Conservation (phyloP, 2,113 vertebrate species). For the Lophius piscatorius region DNA sequence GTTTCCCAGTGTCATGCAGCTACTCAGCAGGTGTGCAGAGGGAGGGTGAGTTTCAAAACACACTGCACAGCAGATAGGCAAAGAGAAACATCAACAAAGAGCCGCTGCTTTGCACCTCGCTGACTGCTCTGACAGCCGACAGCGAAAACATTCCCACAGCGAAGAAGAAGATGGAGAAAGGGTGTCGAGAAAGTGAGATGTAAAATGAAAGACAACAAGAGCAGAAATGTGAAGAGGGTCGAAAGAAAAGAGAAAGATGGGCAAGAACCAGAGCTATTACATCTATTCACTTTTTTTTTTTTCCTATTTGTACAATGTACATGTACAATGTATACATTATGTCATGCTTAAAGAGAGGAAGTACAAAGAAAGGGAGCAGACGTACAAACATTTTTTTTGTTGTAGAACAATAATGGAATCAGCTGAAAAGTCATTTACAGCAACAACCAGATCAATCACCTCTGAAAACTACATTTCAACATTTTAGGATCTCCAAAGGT, state of each 20-base stretch:
- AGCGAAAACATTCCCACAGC: slow-evolving; percentile 68
- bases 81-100: slow-evolving; percentile 74
- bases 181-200: slow-evolving; percentile 20
- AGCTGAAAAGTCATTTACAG: too few species aligned
- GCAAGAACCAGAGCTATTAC: not conserved
- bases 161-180: slow-evolving; percentile 27
- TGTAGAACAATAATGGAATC: too few species aligned
- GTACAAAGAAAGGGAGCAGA: too few species aligned
- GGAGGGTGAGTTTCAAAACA: slow-evolving; percentile 74
- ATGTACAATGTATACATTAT: slow-evolving; percentile 11
- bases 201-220: slow-evolving; percentile 19
- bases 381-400: too few species aligned
- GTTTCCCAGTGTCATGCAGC: slow-evolving; percentile 74
- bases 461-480: too few species aligned
- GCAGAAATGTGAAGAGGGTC: not conserved
- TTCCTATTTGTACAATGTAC: slow-evolving; percentile 14
- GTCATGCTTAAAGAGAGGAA: not conserved
- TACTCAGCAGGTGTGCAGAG: slow-evolving; percentile 72
- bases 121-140: slow-evolving; percentile 62
- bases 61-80: slow-evolving; percentile 72
- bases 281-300: slow-evolving; percentile 16
- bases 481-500: too few species aligned
- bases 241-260: slow-evolving; percentile 3
- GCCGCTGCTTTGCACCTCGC: slow-evolving; percentile 63
- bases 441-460: too few species aligned